Evolutionary conservation across 2,888 invertebrate species (phyloP).

Genomic region (Noctua comes): DNA sequence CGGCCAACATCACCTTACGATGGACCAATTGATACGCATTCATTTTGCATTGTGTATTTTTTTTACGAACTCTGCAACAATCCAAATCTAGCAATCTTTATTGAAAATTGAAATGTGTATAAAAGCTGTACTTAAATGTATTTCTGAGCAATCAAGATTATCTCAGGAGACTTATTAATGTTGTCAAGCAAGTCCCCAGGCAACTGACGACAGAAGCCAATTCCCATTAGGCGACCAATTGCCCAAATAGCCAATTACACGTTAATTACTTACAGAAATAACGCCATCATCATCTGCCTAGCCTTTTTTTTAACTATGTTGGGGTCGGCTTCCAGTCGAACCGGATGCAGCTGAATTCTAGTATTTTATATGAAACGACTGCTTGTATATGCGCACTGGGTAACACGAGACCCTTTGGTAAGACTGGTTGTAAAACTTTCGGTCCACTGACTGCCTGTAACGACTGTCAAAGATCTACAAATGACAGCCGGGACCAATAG

Average conservation of each 20-base stretch:
- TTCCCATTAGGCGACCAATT: background rate
- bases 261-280: background rate
- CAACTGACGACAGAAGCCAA: background rate
- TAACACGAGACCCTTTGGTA: background rate
- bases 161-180: background rate
- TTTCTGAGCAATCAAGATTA: background rate
- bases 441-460: background rate
- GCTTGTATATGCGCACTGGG: no score
- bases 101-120: background rate
- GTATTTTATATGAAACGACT: no score
- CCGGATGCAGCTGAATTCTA: no score
- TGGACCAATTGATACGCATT: background rate
- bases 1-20: no score
- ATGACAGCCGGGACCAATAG: background rate
- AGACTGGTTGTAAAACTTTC: background rate
- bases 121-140: background rate
- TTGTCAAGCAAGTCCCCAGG: background rate
- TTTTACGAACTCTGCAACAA: background rate
- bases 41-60: background rate
- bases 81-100: background rate
- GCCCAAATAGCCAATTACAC: background rate
- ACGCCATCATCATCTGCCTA: background rate
- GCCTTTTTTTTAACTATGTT: no score
- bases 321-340: no score
- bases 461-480: background rate